These are phyloP conservation scores for Panagrolaimus sp. DNA, from an alignment of 1,140 invertebrate genomes.

Conservation along the genomic window DNA sequence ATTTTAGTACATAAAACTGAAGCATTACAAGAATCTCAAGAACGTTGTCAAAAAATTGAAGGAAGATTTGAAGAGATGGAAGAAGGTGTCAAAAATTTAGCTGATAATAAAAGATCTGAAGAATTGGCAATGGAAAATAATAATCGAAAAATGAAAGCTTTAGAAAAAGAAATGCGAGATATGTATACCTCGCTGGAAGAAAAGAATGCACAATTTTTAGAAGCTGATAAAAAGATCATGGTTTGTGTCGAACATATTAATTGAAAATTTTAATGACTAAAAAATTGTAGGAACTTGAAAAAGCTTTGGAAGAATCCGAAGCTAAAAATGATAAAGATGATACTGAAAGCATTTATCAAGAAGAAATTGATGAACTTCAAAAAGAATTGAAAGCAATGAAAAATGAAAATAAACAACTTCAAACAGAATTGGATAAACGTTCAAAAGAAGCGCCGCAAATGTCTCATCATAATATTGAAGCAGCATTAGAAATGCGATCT, in stretches of 20 bases:
- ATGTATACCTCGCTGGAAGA: not conserved
- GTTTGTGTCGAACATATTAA: too few species aligned
- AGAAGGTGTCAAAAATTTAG: not conserved
- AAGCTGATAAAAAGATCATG: not conserved
- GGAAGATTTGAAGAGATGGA: not conserved
- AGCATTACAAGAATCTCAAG: not conserved
- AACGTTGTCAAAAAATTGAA: not conserved
- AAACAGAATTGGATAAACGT: not conserved
- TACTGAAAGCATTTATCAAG: not conserved
- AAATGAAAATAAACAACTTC: not conserved
- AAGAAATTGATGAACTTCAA: not conserved
- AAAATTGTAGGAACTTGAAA: not conserved
- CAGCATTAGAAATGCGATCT: slow-evolving; percentile 10
- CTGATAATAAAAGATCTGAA: not conserved
- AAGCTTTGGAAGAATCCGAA: not conserved
- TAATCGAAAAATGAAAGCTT: slow-evolving; percentile 3
- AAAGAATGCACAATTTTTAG: not conserved
- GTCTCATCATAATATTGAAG: not conserved
- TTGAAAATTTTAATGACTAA: too few species aligned
- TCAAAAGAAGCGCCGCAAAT: not conserved
- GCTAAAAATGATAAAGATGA: not conserved
- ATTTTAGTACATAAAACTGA: too few species aligned
- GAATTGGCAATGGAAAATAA: not conserved
- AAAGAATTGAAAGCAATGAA: not conserved
- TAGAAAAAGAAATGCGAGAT: slow-evolving; percentile 3